Conservation (phyloP, 2,113 vertebrate genomes). For the Gopherus evgoodei region DNA sequence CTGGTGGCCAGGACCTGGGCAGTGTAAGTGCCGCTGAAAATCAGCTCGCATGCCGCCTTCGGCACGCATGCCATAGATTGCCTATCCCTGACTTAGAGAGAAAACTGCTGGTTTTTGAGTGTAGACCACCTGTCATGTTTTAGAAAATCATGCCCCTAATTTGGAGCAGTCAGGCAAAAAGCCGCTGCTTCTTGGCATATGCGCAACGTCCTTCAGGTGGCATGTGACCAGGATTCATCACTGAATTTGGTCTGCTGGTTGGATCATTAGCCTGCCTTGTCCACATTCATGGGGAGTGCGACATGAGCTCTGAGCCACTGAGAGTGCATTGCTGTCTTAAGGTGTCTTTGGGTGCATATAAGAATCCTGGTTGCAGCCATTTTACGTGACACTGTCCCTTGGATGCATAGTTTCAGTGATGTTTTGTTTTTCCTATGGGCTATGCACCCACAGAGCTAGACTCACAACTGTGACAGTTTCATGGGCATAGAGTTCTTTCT, state of each 20-base stretch:
- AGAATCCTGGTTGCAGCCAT: fast-evolving
- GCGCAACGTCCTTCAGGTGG: too few relatives aligned
- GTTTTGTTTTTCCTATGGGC: background rate
- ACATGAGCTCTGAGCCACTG: fast-evolving
- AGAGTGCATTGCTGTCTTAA: background rate
- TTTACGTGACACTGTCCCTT: background rate
- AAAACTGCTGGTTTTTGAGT: background rate
- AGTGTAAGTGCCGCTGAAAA: too few relatives aligned
- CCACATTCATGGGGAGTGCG: too few relatives aligned
- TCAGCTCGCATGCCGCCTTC: too few relatives aligned
- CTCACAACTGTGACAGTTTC: background rate
- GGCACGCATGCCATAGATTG: too few relatives aligned
- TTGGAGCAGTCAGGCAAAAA: background rate
- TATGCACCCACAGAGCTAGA: background rate
- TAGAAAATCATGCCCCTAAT: background rate
- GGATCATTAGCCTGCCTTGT: too few relatives aligned
- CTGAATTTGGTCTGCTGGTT: too few relatives aligned
- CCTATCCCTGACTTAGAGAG: background rate
- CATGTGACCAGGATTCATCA: too few relatives aligned
- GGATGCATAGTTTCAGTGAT: background rate
- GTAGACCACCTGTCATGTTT: background rate
- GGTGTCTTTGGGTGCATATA: background rate
- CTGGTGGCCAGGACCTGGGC: too few relatives aligned
- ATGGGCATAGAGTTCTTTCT: background rate
- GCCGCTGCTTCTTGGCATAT: fast-evolving